Evolutionary conservation across 2,888 invertebrate species (phyloP), one percentile per base, ranked within the genome.

Genomic region (Tortrix viridana): DNA sequence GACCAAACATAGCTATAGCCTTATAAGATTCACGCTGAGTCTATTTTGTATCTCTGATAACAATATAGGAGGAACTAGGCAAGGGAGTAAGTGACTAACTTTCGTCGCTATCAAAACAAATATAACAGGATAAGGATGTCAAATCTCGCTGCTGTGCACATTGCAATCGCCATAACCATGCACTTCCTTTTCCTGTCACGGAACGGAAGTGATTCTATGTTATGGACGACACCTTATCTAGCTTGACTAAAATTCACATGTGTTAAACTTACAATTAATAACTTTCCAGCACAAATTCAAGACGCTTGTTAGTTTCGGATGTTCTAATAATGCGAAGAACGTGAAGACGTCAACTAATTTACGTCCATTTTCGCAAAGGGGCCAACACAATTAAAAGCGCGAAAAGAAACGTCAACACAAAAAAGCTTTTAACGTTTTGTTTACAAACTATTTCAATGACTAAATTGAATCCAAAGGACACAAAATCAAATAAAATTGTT

Each of bases 131-230:
- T 88, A 77, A 79, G 86, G 85, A 86, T 84, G 80, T 84, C 64
- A 74, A 70, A 67, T 62, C 70, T 66, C 65, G 69, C 69, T 67
- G 68, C 72, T 75, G 80, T 80, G 76, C 77, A 70, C 69, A 70
- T 82, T 88, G 70, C 69, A 71, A 82, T 88, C 88, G 89, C 93
- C 92, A 92, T 92, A 85, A 79, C 68, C 67, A 77, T 68, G 83
- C 85, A 90, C 92, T 94, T 94, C 94, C 94, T 94, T 93, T 94
- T 94, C 94, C 94, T 94, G 93, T 93, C 81, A 71, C n/a, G n/a
- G 44, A 77, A 79, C 85, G 86, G 85, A 86, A 85, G 82, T 86
- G 73, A 69, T 59, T 68, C 65, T 68, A 68, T 61, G 67, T 65
- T 60, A 60, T 56, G 58, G 52, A 65, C 60, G 52, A 65, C 60